phyloP scores from a whole-genome alignment of 1,140 invertebrate genomes.

The Eupristina koningsbergeri region DNA sequence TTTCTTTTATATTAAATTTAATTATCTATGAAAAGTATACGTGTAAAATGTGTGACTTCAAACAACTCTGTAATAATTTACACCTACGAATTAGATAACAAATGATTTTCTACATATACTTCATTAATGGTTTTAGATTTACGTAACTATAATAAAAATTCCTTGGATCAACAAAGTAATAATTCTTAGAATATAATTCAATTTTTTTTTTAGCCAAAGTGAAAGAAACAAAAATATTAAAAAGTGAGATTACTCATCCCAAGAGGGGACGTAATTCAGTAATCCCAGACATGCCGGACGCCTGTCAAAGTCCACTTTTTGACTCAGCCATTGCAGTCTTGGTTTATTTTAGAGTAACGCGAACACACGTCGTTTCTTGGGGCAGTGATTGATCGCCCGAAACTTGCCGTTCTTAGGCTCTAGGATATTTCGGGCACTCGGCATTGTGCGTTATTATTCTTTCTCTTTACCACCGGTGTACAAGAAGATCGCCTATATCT shows the following conservation, averaged over 20 bases:
- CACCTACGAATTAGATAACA: too few relatives aligned
- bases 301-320: conserved; percentile 47
- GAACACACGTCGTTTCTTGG: conserved; percentile 52
- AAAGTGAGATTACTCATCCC: background rate
- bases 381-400: conserved; percentile 65
- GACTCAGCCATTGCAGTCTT: conserved; percentile 22
- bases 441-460: conserved; percentile 53
- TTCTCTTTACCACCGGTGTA: background rate
- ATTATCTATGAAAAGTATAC: too few relatives aligned
- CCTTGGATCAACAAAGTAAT: background rate
- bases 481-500: background rate
- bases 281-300: background rate
- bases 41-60: too few relatives aligned
- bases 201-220: background rate
- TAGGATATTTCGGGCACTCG: conserved; percentile 56
- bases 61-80: too few relatives aligned
- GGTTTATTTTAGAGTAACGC: conserved; percentile 60
- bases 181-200: background rate
- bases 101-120: too few relatives aligned
- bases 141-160: background rate
- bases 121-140: too few relatives aligned
- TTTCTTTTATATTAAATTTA: too few relatives aligned
- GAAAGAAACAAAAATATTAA: background rate
- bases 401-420: conserved; percentile 51
- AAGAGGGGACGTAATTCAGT: conserved; percentile 9